A percentile compares a stretch with the other conserved stretches of the same genome.
These are phyloP conservation scores for Liolophura sinensis DNA, from an alignment of 1,140 invertebrate species.

Conservation along the genomic window DNA sequence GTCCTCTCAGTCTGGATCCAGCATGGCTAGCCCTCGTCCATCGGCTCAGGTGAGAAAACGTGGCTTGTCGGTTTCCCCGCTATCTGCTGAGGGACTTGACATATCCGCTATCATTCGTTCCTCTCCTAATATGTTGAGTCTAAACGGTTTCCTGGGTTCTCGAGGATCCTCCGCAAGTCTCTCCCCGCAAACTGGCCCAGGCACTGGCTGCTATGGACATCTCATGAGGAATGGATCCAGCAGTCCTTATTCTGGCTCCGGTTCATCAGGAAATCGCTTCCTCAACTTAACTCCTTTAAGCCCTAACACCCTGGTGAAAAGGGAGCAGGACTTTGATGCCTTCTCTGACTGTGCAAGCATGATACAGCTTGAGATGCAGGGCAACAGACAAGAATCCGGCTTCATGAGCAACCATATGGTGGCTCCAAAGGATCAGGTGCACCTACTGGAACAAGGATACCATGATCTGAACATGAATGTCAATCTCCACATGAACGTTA, in stretches of 20 bases:
- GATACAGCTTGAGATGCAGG: constrained; percentile 2
- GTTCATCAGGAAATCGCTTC: constrained; percentile 29
- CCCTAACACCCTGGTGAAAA: constrained; percentile 26
- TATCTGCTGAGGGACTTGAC: constrained; percentile 86
- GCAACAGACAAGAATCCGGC: background rate
- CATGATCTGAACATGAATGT: constrained; percentile 5
- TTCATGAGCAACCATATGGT: constrained; percentile 48
- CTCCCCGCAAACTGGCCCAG: constrained; percentile 32
- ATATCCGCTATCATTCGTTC: constrained; percentile 89
- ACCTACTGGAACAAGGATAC: constrained; percentile 41
- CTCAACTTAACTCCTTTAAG: constrained; percentile 27
- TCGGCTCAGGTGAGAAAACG: constrained; percentile 67
- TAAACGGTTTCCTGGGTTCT: constrained; percentile 61
- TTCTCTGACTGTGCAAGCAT: constrained; percentile 27
- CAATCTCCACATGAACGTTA: background rate
- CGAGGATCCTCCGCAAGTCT: constrained; percentile 63
- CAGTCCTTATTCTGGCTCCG: constrained; percentile 33
- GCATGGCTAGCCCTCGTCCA: constrained; percentile 47
- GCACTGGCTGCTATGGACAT: constrained; percentile 84
- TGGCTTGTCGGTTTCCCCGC: constrained; percentile 90
- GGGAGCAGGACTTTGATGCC: constrained; percentile 26
- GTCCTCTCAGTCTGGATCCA: constrained; percentile 36
- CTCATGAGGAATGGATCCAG: constrained; percentile 58
- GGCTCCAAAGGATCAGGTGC: constrained; percentile 44
- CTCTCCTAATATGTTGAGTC: constrained; percentile 69